phyloP scores from a whole-genome alignment of 2,888 invertebrate species.

The Himalopsyche japonica region DNA sequence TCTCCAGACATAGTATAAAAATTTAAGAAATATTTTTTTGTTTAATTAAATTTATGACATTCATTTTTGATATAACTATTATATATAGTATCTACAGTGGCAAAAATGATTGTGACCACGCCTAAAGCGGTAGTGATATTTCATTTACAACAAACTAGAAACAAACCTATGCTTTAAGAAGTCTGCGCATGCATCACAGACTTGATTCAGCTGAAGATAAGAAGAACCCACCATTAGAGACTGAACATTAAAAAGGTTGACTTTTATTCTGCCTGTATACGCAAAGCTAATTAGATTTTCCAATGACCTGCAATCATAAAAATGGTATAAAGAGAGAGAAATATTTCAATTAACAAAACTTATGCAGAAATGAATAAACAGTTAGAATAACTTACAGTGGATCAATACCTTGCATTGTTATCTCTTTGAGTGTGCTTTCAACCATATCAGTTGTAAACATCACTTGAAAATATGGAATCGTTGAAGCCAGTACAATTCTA shows the following conservation, averaged over 20 bases:
- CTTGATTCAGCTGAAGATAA: slow-evolving; percentile 76
- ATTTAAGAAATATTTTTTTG: too few species aligned
- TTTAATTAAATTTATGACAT: too few species aligned
- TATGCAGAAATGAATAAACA: not conserved
- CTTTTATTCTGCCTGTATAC: slow-evolving; percentile 76
- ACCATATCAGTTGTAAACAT: slow-evolving; percentile 91
- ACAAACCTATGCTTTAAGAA: slow-evolving; percentile 70
- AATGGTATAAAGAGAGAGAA: not conserved
- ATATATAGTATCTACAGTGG: too few species aligned
- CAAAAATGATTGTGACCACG: too few species aligned
- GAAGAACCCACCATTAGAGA: slow-evolving; percentile 83
- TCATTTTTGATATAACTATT: too few species aligned
- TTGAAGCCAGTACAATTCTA: slow-evolving; percentile 80
- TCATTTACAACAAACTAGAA: not conserved
- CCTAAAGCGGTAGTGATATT: too few species aligned
- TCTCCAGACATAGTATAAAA: too few species aligned
- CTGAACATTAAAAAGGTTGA: slow-evolving; percentile 81
- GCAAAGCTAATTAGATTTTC: slow-evolving; percentile 84
- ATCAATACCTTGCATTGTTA: slow-evolving; percentile 80
- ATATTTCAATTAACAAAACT: not conserved
- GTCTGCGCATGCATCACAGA: slow-evolving; percentile 81
- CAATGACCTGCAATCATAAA: slow-evolving; percentile 63
- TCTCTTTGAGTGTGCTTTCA: slow-evolving; percentile 79
- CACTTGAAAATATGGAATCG: slow-evolving; percentile 86
- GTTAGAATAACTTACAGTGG: slow-evolving; percentile 61